A percentile compares a stretch with the other conserved stretches of the same genome.
These are phyloP conservation scores for Oryzias woworae DNA, from an alignment of 2,113 vertebrate species.

Conservation along the genomic window DNA sequence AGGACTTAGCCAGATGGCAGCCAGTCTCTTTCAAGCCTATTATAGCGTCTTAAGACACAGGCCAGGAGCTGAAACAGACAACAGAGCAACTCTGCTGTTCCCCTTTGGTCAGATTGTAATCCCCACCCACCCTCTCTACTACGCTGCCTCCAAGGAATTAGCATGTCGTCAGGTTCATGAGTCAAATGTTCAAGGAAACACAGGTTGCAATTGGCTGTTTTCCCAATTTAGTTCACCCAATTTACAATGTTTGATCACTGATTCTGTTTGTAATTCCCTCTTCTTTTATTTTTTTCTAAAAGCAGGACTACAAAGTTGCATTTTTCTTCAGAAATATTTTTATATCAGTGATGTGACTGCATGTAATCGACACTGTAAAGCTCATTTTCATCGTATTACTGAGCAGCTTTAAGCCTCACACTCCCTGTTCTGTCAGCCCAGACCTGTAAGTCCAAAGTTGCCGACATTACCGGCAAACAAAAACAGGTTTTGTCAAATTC, in stretches of 20 bases:
- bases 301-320: background rate
- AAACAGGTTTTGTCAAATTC: constrained; percentile 23
- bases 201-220: constrained; percentile 32
- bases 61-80: constrained; percentile 44
- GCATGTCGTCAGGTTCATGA: constrained; percentile 28
- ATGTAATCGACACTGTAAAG: background rate
- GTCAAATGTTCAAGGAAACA: constrained; percentile 27
- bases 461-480: constrained; percentile 18
- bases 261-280: background rate
- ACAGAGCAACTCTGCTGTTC: constrained; percentile 50
- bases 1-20: constrained; percentile 67
- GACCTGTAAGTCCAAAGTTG: constrained; percentile 10
- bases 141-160: constrained; percentile 48
- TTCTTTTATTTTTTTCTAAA: background rate
- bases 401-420: constrained; percentile 25
- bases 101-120: constrained; percentile 49
- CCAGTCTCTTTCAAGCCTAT: constrained; percentile 63
- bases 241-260: constrained; percentile 6
- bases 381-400: constrained; percentile 12
- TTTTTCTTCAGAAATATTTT: background rate
- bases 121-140: constrained; percentile 23
- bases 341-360: background rate
- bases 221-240: constrained; percentile 13
- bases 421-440: constrained; percentile 5
- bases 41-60: constrained; percentile 67